Evolutionary conservation across 2,797 vertebrate species (phyloP).

Genomic region (Peromyscus attwateri): DNA sequence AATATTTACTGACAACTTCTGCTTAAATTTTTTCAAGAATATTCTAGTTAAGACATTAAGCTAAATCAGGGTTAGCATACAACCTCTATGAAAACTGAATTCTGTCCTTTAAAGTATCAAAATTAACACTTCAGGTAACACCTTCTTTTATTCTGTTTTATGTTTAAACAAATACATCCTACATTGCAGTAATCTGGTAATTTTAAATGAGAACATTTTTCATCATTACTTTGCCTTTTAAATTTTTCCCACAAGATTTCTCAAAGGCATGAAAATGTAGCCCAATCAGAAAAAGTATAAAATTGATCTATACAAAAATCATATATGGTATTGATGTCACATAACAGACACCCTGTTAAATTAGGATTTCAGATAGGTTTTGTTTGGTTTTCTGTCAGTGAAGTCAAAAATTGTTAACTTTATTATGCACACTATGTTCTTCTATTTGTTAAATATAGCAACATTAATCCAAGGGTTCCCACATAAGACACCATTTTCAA

Average conservation of each 20-base stretch:
- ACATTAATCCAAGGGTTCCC: not conserved
- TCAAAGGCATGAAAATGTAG: not conserved
- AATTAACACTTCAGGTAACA: not conserved
- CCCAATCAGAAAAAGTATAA: not conserved
- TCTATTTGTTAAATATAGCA: slow-evolving; percentile 34
- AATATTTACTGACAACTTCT: slow-evolving; percentile 6
- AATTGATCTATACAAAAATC: not conserved
- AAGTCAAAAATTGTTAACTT: slow-evolving; percentile 28
- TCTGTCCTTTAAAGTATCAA: not conserved
- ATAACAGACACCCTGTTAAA: slow-evolving; percentile 27
- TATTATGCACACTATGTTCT: not conserved
- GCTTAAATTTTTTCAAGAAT: slow-evolving; percentile 33
- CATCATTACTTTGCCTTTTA: not conserved
- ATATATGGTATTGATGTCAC: not conserved
- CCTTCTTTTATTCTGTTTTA: not conserved
- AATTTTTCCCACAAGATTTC: not conserved
- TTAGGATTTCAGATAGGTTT: not conserved
- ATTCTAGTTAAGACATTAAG: not conserved
- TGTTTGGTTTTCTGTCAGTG: not conserved
- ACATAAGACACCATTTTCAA: not conserved
- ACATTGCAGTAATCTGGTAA: not conserved
- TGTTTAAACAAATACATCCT: not conserved
- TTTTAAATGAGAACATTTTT: slow-evolving; percentile 17
- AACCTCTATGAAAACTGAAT: not conserved
- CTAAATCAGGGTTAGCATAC: not conserved